Evolutionary conservation across 1,140 invertebrate species (phyloP).

Genomic region (Lordiphosa stackelbergi): DNA sequence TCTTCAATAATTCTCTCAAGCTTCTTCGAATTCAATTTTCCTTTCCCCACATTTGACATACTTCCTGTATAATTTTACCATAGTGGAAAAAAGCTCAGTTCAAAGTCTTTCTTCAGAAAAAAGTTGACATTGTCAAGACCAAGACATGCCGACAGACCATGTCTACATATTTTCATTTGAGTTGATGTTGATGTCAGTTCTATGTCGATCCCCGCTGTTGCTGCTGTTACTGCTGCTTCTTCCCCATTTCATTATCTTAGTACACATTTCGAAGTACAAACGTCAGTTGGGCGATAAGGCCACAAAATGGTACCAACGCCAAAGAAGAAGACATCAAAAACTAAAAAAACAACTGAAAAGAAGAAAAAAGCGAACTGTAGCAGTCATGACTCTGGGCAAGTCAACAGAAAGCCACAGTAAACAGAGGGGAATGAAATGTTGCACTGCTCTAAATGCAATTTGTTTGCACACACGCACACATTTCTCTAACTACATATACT

Average conservation of each 20-base stretch:
- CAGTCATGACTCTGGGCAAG: conserved; percentile 33
- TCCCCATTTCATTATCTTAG: conserved; percentile 69
- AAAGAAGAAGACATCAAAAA: conserved; percentile 31
- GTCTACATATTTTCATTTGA: conserved; percentile 43
- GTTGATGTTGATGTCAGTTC: conserved; percentile 15
- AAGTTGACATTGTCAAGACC: conserved; percentile 23
- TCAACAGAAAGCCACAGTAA: conserved; percentile 43
- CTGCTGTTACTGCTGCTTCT: conserved; percentile 21
- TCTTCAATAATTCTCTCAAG: no score
- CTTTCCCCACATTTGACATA: no score
- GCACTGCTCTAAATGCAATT: conserved; percentile 58
- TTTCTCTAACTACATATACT: not conserved
- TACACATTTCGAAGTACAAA: conserved; percentile 75
- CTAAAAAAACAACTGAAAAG: conserved; percentile 3
- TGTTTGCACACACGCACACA: conserved; percentile 39
- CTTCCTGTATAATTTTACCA: no score
- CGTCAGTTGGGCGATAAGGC: conserved; percentile 68
- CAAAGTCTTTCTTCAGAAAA: conserved; percentile 21
- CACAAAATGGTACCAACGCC: conserved; percentile 20
- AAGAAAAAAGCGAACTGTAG: conserved; percentile 11
- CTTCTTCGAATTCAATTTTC: no score
- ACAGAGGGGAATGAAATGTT: conserved; percentile 41
- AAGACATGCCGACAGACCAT: conserved; percentile 17
- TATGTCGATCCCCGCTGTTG: conserved; percentile 8
- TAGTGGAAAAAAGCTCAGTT: conserved; percentile 6